Conservation (phyloP, 2,888 invertebrate species). For the Apeira syringaria region DNA sequence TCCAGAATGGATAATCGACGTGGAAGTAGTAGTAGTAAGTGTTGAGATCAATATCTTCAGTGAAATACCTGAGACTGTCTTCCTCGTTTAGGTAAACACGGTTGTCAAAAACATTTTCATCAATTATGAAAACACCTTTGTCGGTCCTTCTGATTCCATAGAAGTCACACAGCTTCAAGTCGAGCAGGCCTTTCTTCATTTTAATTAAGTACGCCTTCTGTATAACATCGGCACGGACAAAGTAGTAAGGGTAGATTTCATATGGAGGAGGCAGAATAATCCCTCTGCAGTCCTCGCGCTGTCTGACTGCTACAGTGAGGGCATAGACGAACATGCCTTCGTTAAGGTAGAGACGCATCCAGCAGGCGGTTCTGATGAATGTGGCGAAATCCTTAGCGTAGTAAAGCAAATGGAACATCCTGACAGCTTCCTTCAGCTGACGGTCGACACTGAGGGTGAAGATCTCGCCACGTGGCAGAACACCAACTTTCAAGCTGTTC, state of each 20-base stretch:
- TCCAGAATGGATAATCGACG: slow-evolving; percentile 85
- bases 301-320: slow-evolving; percentile 77
- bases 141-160: slow-evolving; percentile 76
- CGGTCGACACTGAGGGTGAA: slow-evolving; percentile 77
- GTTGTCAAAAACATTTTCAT: slow-evolving; percentile 86
- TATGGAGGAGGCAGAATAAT: slow-evolving; percentile 82
- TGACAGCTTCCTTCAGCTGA: slow-evolving; percentile 76
- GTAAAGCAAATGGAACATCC: slow-evolving; percentile 79
- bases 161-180: slow-evolving; percentile 76
- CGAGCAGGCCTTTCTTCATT: slow-evolving; percentile 72
- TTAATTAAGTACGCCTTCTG: slow-evolving; percentile 79
- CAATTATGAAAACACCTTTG: slow-evolving; percentile 83
- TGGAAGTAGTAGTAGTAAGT: slow-evolving; percentile 85
- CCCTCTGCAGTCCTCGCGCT: slow-evolving; percentile 76
- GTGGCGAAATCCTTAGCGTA: slow-evolving; percentile 79
- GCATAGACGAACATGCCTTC: slow-evolving; percentile 84
- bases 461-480: slow-evolving; percentile 81
- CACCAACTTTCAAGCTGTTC: slow-evolving; percentile 76
- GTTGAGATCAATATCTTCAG: slow-evolving; percentile 86
- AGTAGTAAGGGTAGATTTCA: slow-evolving; percentile 86
- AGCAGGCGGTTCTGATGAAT: slow-evolving; percentile 76
- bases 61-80: slow-evolving; percentile 85
- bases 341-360: slow-evolving; percentile 79
- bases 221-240: slow-evolving; percentile 87
- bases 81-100: slow-evolving; percentile 80